Evolutionary conservation across 2,888 invertebrate genomes (phyloP).

Genomic region (Gibbula magus): DNA sequence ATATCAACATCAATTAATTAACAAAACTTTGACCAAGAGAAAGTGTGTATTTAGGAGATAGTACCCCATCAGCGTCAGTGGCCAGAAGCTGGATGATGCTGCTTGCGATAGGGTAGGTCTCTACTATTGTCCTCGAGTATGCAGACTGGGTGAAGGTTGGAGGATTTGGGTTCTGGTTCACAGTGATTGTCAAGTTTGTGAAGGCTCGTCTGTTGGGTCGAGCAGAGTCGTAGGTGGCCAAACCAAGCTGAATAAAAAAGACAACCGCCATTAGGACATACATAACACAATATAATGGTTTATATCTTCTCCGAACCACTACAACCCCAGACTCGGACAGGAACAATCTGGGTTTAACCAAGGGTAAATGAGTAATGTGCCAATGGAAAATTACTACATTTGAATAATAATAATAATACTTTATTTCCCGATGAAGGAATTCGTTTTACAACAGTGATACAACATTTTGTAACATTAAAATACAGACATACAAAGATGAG

Average conservation of each 20-base stretch:
- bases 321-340: background rate
- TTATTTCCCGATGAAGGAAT: too few relatives aligned
- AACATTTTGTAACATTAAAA: too few relatives aligned
- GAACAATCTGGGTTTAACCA: too few relatives aligned
- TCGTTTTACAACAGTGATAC: too few relatives aligned
- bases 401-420: too few relatives aligned
- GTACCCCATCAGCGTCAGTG: slow-evolving; percentile 63
- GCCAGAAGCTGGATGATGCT: slow-evolving; percentile 54
- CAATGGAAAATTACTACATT: too few relatives aligned
- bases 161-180: slow-evolving; percentile 60
- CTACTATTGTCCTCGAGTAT: slow-evolving; percentile 55
- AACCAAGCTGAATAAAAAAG: slow-evolving; percentile 44
- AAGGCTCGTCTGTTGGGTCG: slow-evolving; percentile 49
- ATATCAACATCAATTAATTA: background rate
- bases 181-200: slow-evolving; percentile 63
- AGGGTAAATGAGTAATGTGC: too few relatives aligned
- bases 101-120: slow-evolving; percentile 56
- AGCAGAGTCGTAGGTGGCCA: slow-evolving; percentile 55
- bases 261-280: background rate
- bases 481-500: too few relatives aligned
- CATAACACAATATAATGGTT: too few relatives aligned
- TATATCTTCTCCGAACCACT: background rate
- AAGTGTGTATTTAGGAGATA: background rate
- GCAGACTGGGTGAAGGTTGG: slow-evolving; percentile 49
- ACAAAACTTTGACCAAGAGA: background rate